A percentile compares a stretch with the other conserved stretches of the same genome.
Evolutionary conservation across 1,140 invertebrate species (phyloP).

Genomic region (Heliconius himera): DNA sequence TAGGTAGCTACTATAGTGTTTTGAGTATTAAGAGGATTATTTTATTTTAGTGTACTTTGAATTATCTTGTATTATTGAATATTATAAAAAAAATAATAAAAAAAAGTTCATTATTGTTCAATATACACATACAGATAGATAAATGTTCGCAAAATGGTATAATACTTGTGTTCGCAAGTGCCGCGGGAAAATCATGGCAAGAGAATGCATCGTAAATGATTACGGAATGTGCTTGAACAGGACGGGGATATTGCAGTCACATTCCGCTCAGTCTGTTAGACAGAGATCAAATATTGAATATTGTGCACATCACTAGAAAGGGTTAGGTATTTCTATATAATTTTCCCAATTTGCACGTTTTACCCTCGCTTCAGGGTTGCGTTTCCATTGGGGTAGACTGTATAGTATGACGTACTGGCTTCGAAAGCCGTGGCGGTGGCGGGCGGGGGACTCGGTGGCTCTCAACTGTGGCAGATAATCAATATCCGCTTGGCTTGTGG

Average conservation of each 20-base stretch:
- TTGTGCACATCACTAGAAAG: constrained; percentile 54
- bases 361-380: constrained; percentile 49
- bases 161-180: constrained; percentile 67
- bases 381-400: constrained; percentile 44
- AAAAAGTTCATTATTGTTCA: not conserved
- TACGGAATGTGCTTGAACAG: constrained; percentile 75
- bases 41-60: too few relatives aligned
- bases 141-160: constrained; percentile 59
- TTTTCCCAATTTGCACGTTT: constrained; percentile 57
- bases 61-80: not conserved
- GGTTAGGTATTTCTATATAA: constrained; percentile 45
- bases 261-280: constrained; percentile 73
- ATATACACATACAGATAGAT: constrained; percentile 32
- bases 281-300: constrained; percentile 82
- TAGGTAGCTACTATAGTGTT: not conserved
- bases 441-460: constrained; percentile 70
- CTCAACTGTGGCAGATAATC: constrained; percentile 82
- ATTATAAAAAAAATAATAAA: not conserved
- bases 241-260: constrained; percentile 75
- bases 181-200: constrained; percentile 79
- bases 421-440: constrained; percentile 38
- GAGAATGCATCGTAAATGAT: constrained; percentile 81
- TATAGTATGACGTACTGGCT: constrained; percentile 55
- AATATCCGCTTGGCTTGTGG: constrained; percentile 83
- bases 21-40: too few relatives aligned